Conservation (phyloP, 2,888 invertebrate species). For the Laspeyria flexula region DNA sequence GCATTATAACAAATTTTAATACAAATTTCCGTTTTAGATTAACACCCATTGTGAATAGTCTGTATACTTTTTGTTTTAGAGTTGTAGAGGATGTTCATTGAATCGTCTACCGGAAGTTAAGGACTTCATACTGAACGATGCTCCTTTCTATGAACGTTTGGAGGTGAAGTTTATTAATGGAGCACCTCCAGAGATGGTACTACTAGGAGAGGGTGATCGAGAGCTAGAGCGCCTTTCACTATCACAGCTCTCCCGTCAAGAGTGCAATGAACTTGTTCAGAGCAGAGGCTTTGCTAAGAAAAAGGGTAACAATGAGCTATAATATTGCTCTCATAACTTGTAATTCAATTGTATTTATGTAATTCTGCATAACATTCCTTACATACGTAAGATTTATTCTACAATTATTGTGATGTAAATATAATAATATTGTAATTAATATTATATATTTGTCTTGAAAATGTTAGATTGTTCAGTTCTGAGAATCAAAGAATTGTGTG, state of each 20-base stretch:
- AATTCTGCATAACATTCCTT: slow-evolving; percentile 21
- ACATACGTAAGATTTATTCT: slow-evolving; percentile 18
- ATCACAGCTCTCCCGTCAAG: slow-evolving; percentile 83
- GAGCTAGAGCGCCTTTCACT: slow-evolving; percentile 88
- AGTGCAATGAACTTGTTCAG: slow-evolving; percentile 88
- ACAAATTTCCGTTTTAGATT: too few species aligned
- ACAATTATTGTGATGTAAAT: neutral
- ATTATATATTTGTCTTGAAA: too few species aligned
- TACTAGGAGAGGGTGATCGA: slow-evolving; percentile 84
- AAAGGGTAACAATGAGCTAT: slow-evolving; percentile 63
- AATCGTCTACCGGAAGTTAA: slow-evolving; percentile 89
- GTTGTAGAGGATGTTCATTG: slow-evolving; percentile 89
- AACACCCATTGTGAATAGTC: neutral
- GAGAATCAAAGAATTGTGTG: slow-evolving; percentile 14
- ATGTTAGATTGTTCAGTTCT: slow-evolving; percentile 7
- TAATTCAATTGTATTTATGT: slow-evolving; percentile 21
- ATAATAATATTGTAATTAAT: neutral
- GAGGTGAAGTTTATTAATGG: slow-evolving; percentile 89
- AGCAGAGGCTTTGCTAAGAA: slow-evolving; percentile 86
- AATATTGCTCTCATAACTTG: slow-evolving; percentile 7
- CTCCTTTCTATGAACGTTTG: slow-evolving; percentile 87
- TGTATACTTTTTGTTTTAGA: slow-evolving; percentile 80
- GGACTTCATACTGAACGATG: slow-evolving; percentile 88
- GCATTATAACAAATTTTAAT: too few species aligned
- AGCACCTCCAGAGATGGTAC: slow-evolving; percentile 87